These are phyloP conservation scores for Palythoa grandiflora DNA, from an alignment of 92 coral and sea anemone species.

Conservation along the genomic window DNA sequence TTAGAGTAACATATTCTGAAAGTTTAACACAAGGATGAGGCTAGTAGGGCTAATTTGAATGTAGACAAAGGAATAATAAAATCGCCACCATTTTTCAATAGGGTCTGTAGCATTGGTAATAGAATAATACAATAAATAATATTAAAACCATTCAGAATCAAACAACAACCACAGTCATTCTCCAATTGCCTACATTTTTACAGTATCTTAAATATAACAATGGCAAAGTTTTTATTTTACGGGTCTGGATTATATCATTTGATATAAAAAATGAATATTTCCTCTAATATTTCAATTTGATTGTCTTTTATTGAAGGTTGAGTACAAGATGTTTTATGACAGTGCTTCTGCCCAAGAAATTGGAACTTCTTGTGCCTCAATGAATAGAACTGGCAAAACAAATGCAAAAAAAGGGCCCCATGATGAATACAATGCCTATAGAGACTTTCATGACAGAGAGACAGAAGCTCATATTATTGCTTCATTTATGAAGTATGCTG, in stretches of 20 bases:
- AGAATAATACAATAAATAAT: neutral
- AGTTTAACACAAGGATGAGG: no score
- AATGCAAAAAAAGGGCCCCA: slow-evolving; percentile 64
- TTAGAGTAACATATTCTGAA: no score
- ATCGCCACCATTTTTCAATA: no score
- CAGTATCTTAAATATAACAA: neutral
- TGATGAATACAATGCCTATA: slow-evolving; percentile 58
- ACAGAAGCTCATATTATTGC: slow-evolving; percentile 69
- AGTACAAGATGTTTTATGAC: slow-evolving; percentile 53
- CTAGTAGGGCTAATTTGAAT: no score
- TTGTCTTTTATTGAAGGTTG: slow-evolving; percentile 45
- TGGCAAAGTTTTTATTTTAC: no score
- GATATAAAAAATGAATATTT: neutral
- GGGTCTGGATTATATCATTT: neutral
- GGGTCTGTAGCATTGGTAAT: neutral
- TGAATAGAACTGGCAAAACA: slow-evolving; percentile 69
- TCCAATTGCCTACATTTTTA: neutral
- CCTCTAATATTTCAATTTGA: neutral
- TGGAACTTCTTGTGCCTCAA: slow-evolving; percentile 63
- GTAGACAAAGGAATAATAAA: no score
- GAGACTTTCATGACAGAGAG: slow-evolving; percentile 67
- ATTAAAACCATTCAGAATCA: neutral
- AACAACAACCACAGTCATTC: neutral
- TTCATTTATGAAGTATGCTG: slow-evolving; percentile 62
- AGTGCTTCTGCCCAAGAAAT: slow-evolving; percentile 50